phyloP scores from a whole-genome alignment of 2,888 invertebrate species.

The Sarcophaga caerulescens region DNA sequence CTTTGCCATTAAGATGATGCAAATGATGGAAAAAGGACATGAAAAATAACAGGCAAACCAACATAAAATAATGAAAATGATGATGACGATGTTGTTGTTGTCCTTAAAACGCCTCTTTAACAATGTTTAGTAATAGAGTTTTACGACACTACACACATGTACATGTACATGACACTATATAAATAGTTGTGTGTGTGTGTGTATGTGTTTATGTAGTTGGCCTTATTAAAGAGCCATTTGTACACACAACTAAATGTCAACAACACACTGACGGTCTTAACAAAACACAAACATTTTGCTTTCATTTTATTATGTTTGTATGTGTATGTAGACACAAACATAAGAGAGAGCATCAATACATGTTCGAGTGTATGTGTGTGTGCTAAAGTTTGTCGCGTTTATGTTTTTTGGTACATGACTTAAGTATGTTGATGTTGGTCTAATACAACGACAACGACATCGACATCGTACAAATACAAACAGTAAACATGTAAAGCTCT shows the following conservation, averaged over 20 bases:
- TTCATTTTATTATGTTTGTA: too few species aligned
- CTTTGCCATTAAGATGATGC: background rate
- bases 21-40: background rate
- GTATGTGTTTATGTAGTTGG: constrained; percentile 21
- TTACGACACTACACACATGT: too few species aligned
- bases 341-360: background rate
- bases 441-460: background rate
- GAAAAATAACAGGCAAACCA: background rate
- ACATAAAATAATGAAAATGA: constrained; percentile 15
- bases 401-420: background rate
- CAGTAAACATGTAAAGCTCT: background rate
- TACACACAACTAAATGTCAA: constrained; percentile 67
- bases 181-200: background rate
- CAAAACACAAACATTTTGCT: too few species aligned
- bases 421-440: constrained; percentile 14
- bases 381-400: background rate
- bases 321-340: too few species aligned
- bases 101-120: background rate
- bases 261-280: constrained; percentile 5
- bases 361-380: constrained; percentile 21
- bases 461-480: constrained; percentile 1
- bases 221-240: constrained; percentile 63
- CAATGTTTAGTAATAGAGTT: background rate
- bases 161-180: background rate
- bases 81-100: constrained; percentile 33